These are phyloP conservation scores for Spilarctia lutea DNA, from an alignment of 2,888 invertebrate species.

Conservation along the genomic window DNA sequence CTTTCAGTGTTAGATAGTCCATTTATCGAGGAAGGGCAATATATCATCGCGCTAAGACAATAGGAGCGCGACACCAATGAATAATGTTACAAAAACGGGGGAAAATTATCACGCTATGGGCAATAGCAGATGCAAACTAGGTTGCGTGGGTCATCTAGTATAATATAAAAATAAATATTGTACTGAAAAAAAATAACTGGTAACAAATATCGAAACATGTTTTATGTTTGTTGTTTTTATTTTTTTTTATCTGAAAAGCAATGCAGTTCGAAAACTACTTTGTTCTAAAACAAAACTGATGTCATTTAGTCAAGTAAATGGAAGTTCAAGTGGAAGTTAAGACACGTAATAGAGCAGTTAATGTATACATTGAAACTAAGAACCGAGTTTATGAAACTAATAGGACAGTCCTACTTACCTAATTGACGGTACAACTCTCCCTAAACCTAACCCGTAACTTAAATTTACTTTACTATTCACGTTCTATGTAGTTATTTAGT, in stretches of 20 bases:
- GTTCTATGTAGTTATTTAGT: neutral
- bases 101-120: no score
- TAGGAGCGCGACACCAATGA: no score
- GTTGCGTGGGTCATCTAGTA: no score
- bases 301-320: neutral
- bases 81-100: no score
- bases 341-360: neutral
- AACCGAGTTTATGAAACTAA: neutral
- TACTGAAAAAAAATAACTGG: neutral
- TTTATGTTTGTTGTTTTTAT: no score
- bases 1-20: no score
- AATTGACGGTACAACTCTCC: neutral
- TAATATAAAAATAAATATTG: neutral
- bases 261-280: neutral
- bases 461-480: neutral
- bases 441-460: neutral
- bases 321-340: neutral
- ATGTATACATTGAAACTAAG: slow-evolving; percentile 3
- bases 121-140: no score
- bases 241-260: no score
- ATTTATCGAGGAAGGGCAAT: no score
- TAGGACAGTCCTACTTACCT: neutral
- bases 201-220: neutral
- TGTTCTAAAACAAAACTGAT: neutral
- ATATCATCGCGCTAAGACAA: no score